phyloP scores from a whole-genome alignment of 1,140 invertebrate species.

The Centruroides sculpturatus region DNA sequence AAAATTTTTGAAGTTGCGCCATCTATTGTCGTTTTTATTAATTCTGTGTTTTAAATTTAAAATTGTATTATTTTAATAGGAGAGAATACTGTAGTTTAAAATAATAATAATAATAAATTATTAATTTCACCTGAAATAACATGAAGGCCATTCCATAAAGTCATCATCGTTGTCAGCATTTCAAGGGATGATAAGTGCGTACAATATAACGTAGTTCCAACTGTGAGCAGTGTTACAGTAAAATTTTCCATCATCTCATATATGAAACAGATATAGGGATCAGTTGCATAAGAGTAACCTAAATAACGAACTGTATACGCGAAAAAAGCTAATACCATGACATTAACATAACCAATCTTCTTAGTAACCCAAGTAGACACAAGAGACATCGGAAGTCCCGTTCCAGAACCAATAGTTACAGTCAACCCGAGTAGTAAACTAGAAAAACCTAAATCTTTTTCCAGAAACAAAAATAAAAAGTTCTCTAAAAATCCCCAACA shows the following conservation, averaged over 20 bases:
- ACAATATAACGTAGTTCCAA: conserved; percentile 64
- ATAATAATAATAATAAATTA: no score
- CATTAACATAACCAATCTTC: conserved; percentile 59
- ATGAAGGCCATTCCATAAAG: conserved; percentile 61
- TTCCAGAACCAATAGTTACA: conserved; percentile 4
- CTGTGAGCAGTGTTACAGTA: conserved; percentile 60
- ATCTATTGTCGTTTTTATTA: no score
- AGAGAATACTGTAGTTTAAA: no score
- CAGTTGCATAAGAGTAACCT: conserved; percentile 60
- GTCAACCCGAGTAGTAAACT: conserved; percentile 5
- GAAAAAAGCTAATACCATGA: conserved; percentile 60
- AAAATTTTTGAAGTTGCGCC: no score
- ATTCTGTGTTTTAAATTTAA: no score
- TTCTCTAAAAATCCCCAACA: conserved; percentile 26
- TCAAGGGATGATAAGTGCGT: conserved; percentile 57
- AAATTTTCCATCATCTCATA: conserved; percentile 70
- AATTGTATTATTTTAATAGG: no score
- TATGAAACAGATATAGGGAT: conserved; percentile 59
- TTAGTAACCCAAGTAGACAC: conserved; percentile 44
- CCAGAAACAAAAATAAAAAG: conserved; percentile 8
- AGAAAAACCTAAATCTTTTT: conserved; percentile 1
- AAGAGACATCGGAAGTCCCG: conserved; percentile 3
- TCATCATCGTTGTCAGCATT: conserved; percentile 64
- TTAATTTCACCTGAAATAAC: conserved; percentile 27
- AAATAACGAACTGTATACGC: conserved; percentile 59